Evolutionary conservation across 2,797 vertebrate species (phyloP).

Genomic region (Anas capensis): DNA sequence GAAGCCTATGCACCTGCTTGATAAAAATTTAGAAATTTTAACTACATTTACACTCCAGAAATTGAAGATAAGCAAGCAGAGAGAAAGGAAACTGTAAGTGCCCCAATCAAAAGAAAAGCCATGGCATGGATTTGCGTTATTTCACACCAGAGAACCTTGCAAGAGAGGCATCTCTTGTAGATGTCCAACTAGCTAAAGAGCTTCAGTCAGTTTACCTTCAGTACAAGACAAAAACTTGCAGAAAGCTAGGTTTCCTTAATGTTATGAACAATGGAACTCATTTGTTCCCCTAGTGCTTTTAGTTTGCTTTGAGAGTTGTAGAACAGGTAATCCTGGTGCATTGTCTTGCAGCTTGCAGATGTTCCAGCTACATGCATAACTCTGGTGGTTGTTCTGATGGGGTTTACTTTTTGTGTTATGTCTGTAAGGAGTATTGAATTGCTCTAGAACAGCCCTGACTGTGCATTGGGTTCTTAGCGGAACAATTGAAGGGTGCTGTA

Average conservation of each 20-base stretch:
- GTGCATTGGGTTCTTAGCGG: not conserved
- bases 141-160: not conserved
- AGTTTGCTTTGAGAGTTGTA: not conserved
- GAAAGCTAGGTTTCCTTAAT: not conserved
- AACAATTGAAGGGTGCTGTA: not conserved
- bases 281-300: not conserved
- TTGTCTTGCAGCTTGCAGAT: not conserved
- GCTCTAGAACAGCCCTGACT: not conserved
- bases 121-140: not conserved
- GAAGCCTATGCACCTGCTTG: not conserved
- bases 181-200: not conserved
- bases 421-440: not conserved
- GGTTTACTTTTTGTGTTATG: not conserved
- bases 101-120: not conserved
- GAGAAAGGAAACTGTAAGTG: not conserved
- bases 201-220: not conserved
- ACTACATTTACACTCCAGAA: not conserved
- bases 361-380: not conserved
- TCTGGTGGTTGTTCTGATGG: not conserved
- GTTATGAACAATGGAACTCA: not conserved
- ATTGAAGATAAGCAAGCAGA: not conserved
- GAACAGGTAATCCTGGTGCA: not conserved
- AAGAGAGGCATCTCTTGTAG: not conserved
- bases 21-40: not conserved
- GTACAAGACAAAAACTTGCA: not conserved